These are phyloP conservation scores for Pelusios castaneus DNA, from an alignment of 2,113 vertebrate species.

Conservation along the genomic window DNA sequence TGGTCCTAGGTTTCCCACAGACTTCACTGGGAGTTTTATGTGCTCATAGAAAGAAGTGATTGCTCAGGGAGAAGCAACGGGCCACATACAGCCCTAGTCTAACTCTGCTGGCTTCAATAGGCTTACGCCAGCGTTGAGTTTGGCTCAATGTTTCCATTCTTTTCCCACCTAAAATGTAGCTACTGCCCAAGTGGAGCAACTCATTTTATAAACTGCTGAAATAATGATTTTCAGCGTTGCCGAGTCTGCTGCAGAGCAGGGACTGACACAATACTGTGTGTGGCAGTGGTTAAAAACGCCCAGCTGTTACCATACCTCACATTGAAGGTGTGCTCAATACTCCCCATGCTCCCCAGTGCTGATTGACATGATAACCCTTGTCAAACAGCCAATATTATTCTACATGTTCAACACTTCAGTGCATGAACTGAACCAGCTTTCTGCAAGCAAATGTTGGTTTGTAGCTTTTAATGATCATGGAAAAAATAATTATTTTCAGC, in stretches of 20 bases:
- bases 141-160: not conserved
- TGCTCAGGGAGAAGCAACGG: not conserved
- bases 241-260: not conserved
- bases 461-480: fast-evolving
- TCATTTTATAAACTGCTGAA: not conserved
- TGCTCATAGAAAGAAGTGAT: not conserved
- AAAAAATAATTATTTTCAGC: not conserved
- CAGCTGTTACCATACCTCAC: not conserved
- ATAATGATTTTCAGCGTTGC: not conserved
- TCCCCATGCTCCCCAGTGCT: not conserved
- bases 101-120: not conserved
- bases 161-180: not conserved
- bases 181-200: not conserved
- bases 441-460: not conserved
- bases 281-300: not conserved
- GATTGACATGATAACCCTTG: not conserved
- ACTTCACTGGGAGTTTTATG: not conserved
- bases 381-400: not conserved
- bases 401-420: not conserved
- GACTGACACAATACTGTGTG: not conserved
- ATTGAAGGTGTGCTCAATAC: not conserved
- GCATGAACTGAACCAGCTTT: not conserved
- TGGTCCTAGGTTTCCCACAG: not conserved
- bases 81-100: not conserved
- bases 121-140: not conserved